Evolutionary conservation across 2,888 invertebrate species (phyloP), one percentile per base, ranked within the genome.

Genomic region (Leptodirus hochenwartii): DNA sequence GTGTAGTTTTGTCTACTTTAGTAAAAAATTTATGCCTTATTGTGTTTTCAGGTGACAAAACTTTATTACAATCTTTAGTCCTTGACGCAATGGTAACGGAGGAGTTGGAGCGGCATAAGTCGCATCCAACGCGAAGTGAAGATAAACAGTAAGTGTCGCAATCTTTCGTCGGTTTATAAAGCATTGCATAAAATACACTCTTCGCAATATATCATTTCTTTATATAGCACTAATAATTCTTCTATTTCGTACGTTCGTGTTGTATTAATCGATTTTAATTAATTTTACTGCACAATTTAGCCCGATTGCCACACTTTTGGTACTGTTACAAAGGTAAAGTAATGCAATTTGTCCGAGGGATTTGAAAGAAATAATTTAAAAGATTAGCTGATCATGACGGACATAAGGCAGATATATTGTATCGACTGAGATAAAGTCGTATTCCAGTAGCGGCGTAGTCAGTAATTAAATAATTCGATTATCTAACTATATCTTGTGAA

Each of bases 231-330:
- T 11, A 34, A 35, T 33, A 37, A 38, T n/a, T n/a, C n/a, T n/a
- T n/a, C n/a, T n/a, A n/a, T n/a, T n/a, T n/a, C n/a, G n/a, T 33
- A 35, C 32, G 13, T 8, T 15, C 9, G 27, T 11, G 31, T 31
- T 40, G 39, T 32, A 43, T 33, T 42, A 39, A 43, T 39, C 43
- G 45, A 45, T 44, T 46, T 51, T 47, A 36, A 51, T 46, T 49
- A 52, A 50, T 50, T 73, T 66, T 70, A 64, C 67, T 72, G 68
- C 69, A 62, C 60, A 55, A 69, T 66, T n/a, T 78, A 84, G 85
- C 81, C 84, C 85, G 64, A 78, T 87, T 74, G 85, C 82, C 73
- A 84, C 79, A 65, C 80, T 87, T 71, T 82, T 87, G 82, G 82
- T 80, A 66, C 75, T 85, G 56, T 72, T 85, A 57, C 76, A 80